Conservation (phyloP, 2,797 vertebrate species). For the Moxostoma hubbsi region DNA sequence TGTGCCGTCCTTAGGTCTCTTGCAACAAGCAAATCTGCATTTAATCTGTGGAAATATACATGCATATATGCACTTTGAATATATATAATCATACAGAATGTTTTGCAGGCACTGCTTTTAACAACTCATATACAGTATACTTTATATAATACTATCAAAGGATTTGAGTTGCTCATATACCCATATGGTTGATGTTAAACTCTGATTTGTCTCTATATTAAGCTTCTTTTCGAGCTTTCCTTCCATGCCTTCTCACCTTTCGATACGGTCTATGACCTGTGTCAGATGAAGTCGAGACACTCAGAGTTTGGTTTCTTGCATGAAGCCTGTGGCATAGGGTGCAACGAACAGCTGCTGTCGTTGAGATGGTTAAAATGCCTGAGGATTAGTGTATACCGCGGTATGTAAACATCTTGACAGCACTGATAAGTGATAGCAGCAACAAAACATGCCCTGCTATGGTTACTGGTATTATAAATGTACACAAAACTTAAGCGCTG, state of each 20-base stretch:
- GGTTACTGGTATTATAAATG: constrained; percentile 13
- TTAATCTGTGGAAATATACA: background rate
- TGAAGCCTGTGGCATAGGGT: constrained; percentile 13
- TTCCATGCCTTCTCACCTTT: constrained; percentile 6
- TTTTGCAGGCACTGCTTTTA: background rate
- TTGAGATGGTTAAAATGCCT: constrained; percentile 27
- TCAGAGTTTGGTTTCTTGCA: background rate
- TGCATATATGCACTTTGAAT: background rate
- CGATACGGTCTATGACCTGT: background rate
- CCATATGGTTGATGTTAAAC: constrained; percentile 3
- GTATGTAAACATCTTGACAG: constrained; percentile 31
- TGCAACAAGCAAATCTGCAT: background rate
- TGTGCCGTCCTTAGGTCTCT: background rate
- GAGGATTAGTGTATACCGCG: constrained; percentile 3
- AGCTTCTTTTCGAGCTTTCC: background rate
- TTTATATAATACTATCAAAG: background rate
- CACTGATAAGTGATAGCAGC: constrained; percentile 28
- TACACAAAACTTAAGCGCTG: background rate
- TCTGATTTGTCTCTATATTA: background rate
- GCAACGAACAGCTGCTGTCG: constrained; percentile 30
- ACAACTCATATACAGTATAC: background rate
- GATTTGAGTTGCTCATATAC: background rate
- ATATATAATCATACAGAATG: background rate
- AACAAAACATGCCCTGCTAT: constrained; percentile 29
- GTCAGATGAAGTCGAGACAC: constrained; percentile 22